Base-by-base conservation (phyloP, 2,888 invertebrate species). In the Callyntrura sp. region DNA sequence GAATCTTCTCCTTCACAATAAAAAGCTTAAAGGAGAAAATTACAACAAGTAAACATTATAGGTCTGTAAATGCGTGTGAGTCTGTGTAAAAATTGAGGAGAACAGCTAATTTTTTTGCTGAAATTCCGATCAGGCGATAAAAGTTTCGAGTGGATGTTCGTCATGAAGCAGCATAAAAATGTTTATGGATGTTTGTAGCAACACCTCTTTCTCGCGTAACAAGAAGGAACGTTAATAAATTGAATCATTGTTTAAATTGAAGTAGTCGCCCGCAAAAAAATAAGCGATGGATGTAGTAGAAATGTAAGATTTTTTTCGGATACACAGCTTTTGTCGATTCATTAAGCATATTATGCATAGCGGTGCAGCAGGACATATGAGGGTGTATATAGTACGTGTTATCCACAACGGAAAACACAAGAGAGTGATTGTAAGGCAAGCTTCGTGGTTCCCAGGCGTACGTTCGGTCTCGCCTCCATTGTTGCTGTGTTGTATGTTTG, bases 91-190 rank as follows among this genome's bases (percentile, higher is more conserved):
- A 23, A 23, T 35, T 25, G 25, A 28, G 11, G n/a, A 57, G 78
- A 25, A 57, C 17, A 78, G 55, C 35, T 8, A n/a, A 78, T 57
- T 78, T 62, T 87, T 78, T 55, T 60, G 73, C 25, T 79, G 25
- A 85, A 90, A 90, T 88, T 91, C 85, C 82, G 91, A 91, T 91
- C 81, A 5, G 62, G 51, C 65, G 91, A 91, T 91, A 91, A 91
- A 90, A 65, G 43, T 43, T 85, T 76, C 20, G 43, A 68, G 79
- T 87, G 81, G 70, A 81, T 23, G 62, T 88, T 68, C 88, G 88
- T 88, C 90, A 85, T 90, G 88, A 81, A 68, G 23, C 45, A 82
- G 48, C 43, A 79, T 70, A 28, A 87, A 90, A 78, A 76, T 55
- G 35, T 90, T 88, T 88, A 90, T 88, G 88, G 70, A 88, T 81